Evolutionary conservation across 1,140 invertebrate genomes (phyloP), one percentile per base, ranked within the genome.

Genomic region (Drosophila albomicans): DNA sequence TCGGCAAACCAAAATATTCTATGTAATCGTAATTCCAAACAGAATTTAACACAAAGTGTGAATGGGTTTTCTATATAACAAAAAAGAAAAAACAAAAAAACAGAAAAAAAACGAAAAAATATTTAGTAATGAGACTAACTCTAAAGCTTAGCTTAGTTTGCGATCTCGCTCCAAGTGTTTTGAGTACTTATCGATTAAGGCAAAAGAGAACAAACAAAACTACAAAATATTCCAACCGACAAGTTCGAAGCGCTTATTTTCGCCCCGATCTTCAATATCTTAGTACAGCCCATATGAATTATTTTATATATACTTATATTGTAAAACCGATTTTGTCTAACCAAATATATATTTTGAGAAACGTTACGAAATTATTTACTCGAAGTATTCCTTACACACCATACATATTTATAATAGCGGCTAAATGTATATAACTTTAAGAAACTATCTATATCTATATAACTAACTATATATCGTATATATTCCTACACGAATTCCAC

Each of bases 1-100:
- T 35, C 38, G 35, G 30, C 35, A 20, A 32, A 43, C 54, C 11
- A 48, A 41, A 69, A 30, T 57, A 48, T 57, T 38, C 41, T 41
- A 35, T 63, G 45, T 81, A 56, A 71, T 63, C 35, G 45, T 58
- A 45, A 35, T 80, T 66, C n/a, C 49, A 79, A 25, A 52, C 62
- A 48, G 84, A 88, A 84, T 81, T 80, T 84, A 84, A 80, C 74
- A 88, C 80, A 74, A 86, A 79, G 67, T 79, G 75, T 86, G 67
- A 54, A 54, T 54, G 51, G n/a, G 30, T 54, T 54, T 54, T 20
- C 7, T 54, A 13, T 6, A n/a, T 6, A 15, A 15, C 5, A 13
- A 51, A 28, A 51, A 10, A 5, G 28, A 11, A 49, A 7, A 20
- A 51, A 41, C 38, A n/a, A n/a, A 10, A 41, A 41, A 3, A 41